phyloP scores from a whole-genome alignment of 2,113 vertebrate genomes.

The Hepsetus odoe region DNA sequence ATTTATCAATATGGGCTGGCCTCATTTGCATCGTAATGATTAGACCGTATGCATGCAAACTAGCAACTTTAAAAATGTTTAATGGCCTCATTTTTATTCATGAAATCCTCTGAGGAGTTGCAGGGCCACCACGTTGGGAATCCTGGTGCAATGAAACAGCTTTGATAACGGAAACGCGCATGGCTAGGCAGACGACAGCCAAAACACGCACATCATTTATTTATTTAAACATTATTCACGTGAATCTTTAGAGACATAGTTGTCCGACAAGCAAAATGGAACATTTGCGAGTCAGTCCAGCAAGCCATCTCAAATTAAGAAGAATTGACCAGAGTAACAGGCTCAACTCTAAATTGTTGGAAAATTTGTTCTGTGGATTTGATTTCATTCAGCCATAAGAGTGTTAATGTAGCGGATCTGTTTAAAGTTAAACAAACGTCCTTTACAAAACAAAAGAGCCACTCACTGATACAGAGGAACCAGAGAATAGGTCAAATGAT shows the following conservation, averaged over 20 bases:
- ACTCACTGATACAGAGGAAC: too few species aligned
- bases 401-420: too few species aligned
- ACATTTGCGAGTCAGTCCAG: too few species aligned
- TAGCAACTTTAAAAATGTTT: constrained; percentile 71
- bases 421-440: too few species aligned
- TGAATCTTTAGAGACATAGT: too few species aligned
- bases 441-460: too few species aligned
- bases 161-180: constrained; percentile 12
- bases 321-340: too few species aligned
- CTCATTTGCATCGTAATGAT: constrained; percentile 77
- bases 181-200: not conserved
- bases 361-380: not conserved
- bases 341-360: not conserved
- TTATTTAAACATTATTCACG: not conserved
- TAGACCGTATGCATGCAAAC: constrained; percentile 66
- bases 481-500: too few species aligned
- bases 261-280: too few species aligned
- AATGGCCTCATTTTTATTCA: constrained; percentile 75
- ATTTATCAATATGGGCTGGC: constrained; percentile 67
- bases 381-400: not conserved
- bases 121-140: constrained; percentile 59
- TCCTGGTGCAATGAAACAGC: constrained; percentile 36
- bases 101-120: constrained; percentile 67
- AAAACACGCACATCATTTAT: not conserved
- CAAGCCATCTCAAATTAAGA: too few species aligned